Conservation (phyloP, 2,113 vertebrate species). For the Noturus placidus region DNA sequence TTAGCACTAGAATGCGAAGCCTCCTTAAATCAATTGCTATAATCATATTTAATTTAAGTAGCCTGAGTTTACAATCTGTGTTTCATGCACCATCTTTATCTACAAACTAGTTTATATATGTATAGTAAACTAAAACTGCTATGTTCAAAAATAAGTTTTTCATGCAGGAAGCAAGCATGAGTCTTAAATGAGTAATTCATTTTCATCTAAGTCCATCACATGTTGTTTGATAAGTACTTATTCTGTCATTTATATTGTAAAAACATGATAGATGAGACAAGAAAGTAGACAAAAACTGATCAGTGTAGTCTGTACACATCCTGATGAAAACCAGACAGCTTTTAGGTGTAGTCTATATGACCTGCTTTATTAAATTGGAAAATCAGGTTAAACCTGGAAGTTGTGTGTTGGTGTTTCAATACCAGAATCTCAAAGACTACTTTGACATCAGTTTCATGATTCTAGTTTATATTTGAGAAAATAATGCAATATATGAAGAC, state of each 20-base stretch:
- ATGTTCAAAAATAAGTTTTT: not conserved
- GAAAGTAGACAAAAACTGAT: not conserved
- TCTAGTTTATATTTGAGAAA: conserved; percentile 44
- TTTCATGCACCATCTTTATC: not conserved
- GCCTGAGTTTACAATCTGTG: not conserved
- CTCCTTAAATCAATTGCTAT: not conserved
- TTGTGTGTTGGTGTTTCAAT: not conserved
- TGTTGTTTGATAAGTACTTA: not conserved
- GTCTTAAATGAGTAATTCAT: not conserved
- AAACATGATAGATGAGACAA: not conserved
- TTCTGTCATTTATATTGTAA: not conserved
- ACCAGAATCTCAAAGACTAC: conserved; percentile 18
- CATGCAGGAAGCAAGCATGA: conserved; percentile 11
- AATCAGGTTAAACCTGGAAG: not conserved
- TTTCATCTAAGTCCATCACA: not conserved
- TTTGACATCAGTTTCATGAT: conserved; percentile 14
- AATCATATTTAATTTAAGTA: not conserved
- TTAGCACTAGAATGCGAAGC: not conserved
- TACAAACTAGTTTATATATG: not conserved
- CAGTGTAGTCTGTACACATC: not conserved
- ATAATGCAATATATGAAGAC: conserved; percentile 19
- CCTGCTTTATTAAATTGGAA: not conserved
- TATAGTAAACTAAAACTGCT: not conserved
- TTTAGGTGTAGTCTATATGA: too few relatives aligned
- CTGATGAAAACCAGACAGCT: too few relatives aligned